Conservation (phyloP, 1,140 invertebrate genomes). For the Ceratina calcarata region DNA sequence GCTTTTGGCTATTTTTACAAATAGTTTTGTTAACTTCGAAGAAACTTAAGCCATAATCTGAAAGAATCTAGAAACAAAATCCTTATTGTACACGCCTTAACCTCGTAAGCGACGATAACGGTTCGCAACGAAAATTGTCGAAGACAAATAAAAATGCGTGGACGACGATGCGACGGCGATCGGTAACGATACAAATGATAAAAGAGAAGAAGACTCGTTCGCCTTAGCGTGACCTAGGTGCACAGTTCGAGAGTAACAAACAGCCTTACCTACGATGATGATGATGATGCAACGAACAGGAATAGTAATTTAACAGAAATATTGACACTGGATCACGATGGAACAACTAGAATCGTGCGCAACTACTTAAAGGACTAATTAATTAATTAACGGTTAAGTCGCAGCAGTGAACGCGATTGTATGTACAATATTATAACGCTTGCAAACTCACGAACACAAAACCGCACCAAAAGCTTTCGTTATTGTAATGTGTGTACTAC, state of each 20-base stretch:
- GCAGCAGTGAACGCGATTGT: background rate
- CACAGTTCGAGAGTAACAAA: slow-evolving; percentile 19
- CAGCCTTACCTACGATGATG: slow-evolving; percentile 49
- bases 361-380: background rate
- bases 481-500: background rate
- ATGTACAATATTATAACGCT: too few relatives aligned
- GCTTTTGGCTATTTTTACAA: too few relatives aligned
- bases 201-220: slow-evolving; percentile 21
- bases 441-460: background rate
- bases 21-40: too few relatives aligned
- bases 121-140: background rate
- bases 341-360: slow-evolving; percentile 7
- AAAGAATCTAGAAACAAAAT: too few relatives aligned
- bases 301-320: slow-evolving; percentile 10
- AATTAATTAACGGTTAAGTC: background rate
- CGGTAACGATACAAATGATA: background rate
- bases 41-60: too few relatives aligned
- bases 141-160: slow-evolving; percentile 5
- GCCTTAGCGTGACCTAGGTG: slow-evolving; percentile 25
- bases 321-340: slow-evolving; percentile 28
- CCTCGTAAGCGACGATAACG: background rate
- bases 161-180: slow-evolving; percentile 6
- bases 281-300: slow-evolving; percentile 37
- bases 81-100: too few relatives aligned
- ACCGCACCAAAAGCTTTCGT: background rate